Evolutionary conservation across 2,113 vertebrate genomes (phyloP), one percentile per base, ranked within the genome.

Genomic region (Neodontobutis hainanensis): DNA sequence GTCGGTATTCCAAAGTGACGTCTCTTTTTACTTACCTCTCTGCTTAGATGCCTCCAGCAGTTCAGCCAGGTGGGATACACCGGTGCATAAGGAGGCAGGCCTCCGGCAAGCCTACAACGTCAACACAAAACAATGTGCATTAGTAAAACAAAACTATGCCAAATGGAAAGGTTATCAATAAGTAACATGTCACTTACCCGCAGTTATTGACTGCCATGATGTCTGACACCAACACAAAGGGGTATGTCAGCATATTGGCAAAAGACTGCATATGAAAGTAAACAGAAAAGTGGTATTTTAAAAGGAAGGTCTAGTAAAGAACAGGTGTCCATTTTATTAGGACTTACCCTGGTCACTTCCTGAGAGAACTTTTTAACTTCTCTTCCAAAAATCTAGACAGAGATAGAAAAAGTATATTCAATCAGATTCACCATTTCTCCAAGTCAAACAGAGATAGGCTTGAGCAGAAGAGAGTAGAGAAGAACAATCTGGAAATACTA

Each of bases 141-240:
- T n/a, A n/a, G n/a, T n/a, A n/a, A n/a, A n/a, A 27, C 19, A 27
- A 27, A 27, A 27, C 19, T 2, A 27, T 27, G 19, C 19, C 19
- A 34, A 12, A n/a, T n/a, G n/a, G n/a, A n/a, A n/a, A 53, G 11
- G 11, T 11, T 52, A 11, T 34, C 12, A 40, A 10, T 38, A 16
- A 40, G 4, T 11, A 60, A 34, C 11, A 8, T 2, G 40, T 15
- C 0, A 81, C 96, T 97, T 82, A 99, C 97, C 97, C 96, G 15
- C 97, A 99, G 89, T 96, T 96, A 80, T 99, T 99, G 69, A 99
- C 94, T 0, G 96, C 96, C 97, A 99, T 99, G 66, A 99, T 88
- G 87, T 97, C 98, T 73, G 97, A 98, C 78, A 99, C 96, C 79
- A 99, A 86, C 60, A 96, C 93, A n/a, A 99, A 98, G 1, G 97